phyloP scores from a whole-genome alignment of 1,140 invertebrate genomes.

The Drosophila paulistorum region DNA sequence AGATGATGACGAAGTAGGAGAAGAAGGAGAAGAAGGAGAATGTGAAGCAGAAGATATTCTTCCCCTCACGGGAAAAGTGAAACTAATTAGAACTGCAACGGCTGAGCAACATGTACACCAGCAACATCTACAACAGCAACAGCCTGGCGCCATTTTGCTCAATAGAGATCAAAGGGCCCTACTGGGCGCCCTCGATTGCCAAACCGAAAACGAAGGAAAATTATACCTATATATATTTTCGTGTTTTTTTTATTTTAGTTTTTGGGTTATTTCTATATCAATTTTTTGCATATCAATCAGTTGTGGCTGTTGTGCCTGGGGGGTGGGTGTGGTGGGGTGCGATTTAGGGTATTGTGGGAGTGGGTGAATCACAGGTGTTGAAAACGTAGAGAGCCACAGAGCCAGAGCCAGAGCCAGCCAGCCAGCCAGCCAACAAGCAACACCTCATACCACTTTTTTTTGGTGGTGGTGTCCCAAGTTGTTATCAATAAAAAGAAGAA shows the following conservation, averaged over 20 bases:
- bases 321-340: too few species aligned
- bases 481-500: conserved; percentile 55
- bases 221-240: background rate
- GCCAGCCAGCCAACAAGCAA: background rate
- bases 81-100: conserved; percentile 74
- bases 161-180: conserved; percentile 69
- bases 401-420: conserved; percentile 11
- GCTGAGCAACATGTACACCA: conserved; percentile 17
- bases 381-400: conserved; percentile 47
- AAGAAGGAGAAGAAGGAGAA: conserved; percentile 15
- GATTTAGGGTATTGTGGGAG: background rate
- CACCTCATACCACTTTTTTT: conserved; percentile 15
- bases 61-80: conserved; percentile 56
- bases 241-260: conserved; percentile 11
- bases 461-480: conserved; percentile 43
- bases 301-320: conserved; percentile 51
- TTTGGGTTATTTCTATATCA: background rate
- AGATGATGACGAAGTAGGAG: conserved; percentile 25
- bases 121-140: conserved; percentile 27
- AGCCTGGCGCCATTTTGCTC: conserved; percentile 65
- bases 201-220: conserved; percentile 45
- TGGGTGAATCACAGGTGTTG: conserved; percentile 56
- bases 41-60: conserved; percentile 24
- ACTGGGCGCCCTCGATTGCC: conserved; percentile 58
- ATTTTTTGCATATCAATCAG: conserved; percentile 63